A percentile compares a stretch with the other conserved stretches of the same genome.
phyloP scores from a whole-genome alignment of 2,888 invertebrate species.

The Euzophera pinguis region DNA sequence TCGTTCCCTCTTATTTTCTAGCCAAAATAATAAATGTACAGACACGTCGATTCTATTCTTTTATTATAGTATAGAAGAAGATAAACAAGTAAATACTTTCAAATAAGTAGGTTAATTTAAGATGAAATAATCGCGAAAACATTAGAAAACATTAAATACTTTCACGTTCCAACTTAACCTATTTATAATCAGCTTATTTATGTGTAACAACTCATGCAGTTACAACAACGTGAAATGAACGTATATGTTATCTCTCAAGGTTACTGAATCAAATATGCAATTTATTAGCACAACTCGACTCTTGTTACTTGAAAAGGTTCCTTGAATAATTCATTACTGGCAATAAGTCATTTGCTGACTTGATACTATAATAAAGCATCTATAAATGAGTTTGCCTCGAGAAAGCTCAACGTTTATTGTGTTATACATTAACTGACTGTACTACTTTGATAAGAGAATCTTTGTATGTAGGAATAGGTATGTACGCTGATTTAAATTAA shows the following conservation, averaged over 20 bases:
- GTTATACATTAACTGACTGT: constrained; percentile 3
- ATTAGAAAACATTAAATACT: too few relatives aligned
- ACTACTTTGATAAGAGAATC: background rate
- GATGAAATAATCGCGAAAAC: too few relatives aligned
- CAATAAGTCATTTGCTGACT: constrained; percentile 9
- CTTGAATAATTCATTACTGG: constrained; percentile 14
- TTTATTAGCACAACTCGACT: constrained; percentile 7
- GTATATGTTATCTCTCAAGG: background rate
- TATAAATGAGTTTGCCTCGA: constrained; percentile 10
- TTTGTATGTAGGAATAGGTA: constrained; percentile 11
- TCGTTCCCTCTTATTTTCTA: too few relatives aligned
- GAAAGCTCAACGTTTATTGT: constrained; percentile 10
- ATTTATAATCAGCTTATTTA: too few relatives aligned
- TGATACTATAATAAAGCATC: constrained; percentile 8
- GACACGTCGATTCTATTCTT: too few relatives aligned
- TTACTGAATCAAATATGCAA: constrained; percentile 3
- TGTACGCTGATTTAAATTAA: background rate
- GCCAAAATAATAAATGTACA: too few relatives aligned
- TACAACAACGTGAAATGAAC: background rate
- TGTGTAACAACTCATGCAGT: too few relatives aligned
- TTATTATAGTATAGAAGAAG: too few relatives aligned
- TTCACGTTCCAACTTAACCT: too few relatives aligned
- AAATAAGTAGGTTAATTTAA: too few relatives aligned
- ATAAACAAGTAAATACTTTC: too few relatives aligned
- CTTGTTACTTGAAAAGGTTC: constrained; percentile 3